A percentile compares a stretch with the other conserved stretches of the same genome.
Evolutionary conservation across 2,888 invertebrate genomes (phyloP).

Genomic region (Parapristionchus giblindavisi): DNA sequence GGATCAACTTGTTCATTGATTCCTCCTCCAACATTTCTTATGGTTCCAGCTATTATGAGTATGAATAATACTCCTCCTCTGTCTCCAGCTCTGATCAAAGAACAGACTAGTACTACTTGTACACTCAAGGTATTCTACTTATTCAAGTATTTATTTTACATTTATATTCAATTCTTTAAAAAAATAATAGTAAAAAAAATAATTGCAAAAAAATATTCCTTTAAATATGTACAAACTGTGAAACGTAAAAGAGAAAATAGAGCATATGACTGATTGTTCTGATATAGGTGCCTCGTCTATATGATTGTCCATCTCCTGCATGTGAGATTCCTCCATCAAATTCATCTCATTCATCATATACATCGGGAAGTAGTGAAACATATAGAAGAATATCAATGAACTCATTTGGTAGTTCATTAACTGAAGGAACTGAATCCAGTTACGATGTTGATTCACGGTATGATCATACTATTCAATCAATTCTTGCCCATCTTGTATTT

Average conservation of each 20-base stretch:
- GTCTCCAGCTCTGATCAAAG: constrained; percentile 40
- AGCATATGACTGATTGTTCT: too few relatives aligned
- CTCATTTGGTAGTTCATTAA: constrained; percentile 57
- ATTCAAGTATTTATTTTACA: too few relatives aligned
- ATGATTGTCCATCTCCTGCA: constrained; percentile 57
- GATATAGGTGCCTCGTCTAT: constrained; percentile 54
- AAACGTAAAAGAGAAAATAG: too few relatives aligned
- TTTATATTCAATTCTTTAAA: too few relatives aligned
- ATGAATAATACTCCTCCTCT: constrained; percentile 56
- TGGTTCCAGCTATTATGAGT: constrained; percentile 60
- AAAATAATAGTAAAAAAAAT: too few relatives aligned
- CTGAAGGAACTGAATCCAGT: constrained; percentile 56
- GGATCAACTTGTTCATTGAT: constrained; percentile 38
- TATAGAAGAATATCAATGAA: constrained; percentile 54
- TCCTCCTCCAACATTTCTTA: constrained; percentile 57
- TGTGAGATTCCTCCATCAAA: constrained; percentile 51
- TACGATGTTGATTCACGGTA: constrained; percentile 57
- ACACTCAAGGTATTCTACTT: constrained; percentile 7
- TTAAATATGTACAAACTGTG: too few relatives aligned
- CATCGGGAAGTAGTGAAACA: constrained; percentile 50
- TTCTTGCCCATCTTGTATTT: too few relatives aligned
- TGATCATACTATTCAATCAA: background rate
- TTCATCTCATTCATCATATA: constrained; percentile 56
- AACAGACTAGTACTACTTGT: background rate
- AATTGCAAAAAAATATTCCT: background rate